phyloP scores from a whole-genome alignment of 2,888 invertebrate genomes.

The Sinodicranocentrus sp. region DNA sequence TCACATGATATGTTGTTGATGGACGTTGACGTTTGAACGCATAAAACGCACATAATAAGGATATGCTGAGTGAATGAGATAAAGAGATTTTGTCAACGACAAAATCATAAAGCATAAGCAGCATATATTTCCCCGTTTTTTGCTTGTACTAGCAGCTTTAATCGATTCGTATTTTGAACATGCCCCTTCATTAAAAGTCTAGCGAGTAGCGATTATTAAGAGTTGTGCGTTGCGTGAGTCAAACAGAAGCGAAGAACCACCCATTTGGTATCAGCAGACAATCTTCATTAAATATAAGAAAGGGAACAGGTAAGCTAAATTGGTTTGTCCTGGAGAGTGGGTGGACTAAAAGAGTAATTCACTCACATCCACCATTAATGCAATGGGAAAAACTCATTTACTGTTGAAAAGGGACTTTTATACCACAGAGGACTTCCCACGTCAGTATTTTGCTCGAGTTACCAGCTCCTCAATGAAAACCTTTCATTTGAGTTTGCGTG shows the following conservation, averaged over 20 bases:
- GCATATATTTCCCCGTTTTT: neutral
- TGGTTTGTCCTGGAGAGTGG: constrained; percentile 52
- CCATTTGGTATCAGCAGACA: constrained; percentile 57
- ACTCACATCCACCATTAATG: constrained; percentile 27
- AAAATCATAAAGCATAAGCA: neutral
- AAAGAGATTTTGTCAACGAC: constrained; percentile 17
- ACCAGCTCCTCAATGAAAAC: constrained; percentile 25
- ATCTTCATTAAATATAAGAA: constrained; percentile 51
- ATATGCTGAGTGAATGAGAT: neutral
- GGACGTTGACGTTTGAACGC: too few relatives aligned
- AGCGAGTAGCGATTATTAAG: constrained; percentile 6
- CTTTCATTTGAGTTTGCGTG: constrained; percentile 61
- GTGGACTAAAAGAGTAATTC: constrained; percentile 58
- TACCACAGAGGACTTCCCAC: constrained; percentile 41
- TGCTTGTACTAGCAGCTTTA: neutral
- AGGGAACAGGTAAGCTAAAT: constrained; percentile 34
- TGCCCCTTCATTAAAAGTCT: constrained; percentile 30
- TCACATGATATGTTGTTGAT: too few relatives aligned
- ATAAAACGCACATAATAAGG: too few relatives aligned
- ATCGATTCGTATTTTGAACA: constrained; percentile 23
- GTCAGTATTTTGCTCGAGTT: constrained; percentile 13
- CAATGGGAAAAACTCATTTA: constrained; percentile 51
- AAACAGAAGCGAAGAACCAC: constrained; percentile 53
- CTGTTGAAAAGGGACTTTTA: constrained; percentile 20
- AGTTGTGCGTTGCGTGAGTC: constrained; percentile 44